Percentiles rank a stretch among this genome's conserved stretches.
phyloP scores from a whole-genome alignment of 2,113 vertebrate species.

The Formicarius rufipectus region DNA sequence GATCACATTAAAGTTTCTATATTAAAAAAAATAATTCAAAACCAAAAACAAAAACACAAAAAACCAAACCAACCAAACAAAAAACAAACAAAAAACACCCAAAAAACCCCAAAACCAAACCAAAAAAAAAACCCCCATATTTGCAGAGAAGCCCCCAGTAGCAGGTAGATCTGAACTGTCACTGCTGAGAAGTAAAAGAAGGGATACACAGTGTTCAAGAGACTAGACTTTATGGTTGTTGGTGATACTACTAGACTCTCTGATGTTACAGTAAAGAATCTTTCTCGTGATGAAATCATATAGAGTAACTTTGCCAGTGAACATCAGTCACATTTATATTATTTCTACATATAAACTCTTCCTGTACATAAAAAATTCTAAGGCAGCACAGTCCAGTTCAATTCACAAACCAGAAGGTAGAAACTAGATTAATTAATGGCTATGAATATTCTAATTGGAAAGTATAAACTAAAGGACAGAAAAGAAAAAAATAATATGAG shows the following conservation, averaged over 20 bases:
- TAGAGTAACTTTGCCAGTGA: not conserved
- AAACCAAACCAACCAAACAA: too few relatives aligned
- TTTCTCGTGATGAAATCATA: not conserved
- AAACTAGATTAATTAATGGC: not conserved
- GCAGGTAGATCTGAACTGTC: not conserved
- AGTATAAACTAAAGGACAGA: not conserved
- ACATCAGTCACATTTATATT: not conserved
- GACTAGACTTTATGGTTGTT: not conserved
- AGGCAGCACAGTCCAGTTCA: not conserved
- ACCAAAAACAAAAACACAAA: too few relatives aligned
- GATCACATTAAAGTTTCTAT: conserved; percentile 61
- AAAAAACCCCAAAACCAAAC: too few relatives aligned
- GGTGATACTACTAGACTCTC: not conserved
- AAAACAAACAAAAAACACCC: too few relatives aligned
- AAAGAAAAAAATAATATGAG: not conserved
- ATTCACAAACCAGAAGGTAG: not conserved
- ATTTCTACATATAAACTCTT: not conserved
- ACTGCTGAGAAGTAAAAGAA: not conserved
- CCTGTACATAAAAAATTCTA: not conserved
- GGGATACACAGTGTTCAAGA: not conserved
- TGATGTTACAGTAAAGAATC: not conserved
- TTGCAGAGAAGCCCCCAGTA: not conserved
- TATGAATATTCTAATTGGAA: not conserved
- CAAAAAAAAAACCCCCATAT: not conserved
- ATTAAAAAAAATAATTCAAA: not conserved